Evolutionary conservation across 2,888 invertebrate species (phyloP).

Genomic region (Calephelis perditalis): DNA sequence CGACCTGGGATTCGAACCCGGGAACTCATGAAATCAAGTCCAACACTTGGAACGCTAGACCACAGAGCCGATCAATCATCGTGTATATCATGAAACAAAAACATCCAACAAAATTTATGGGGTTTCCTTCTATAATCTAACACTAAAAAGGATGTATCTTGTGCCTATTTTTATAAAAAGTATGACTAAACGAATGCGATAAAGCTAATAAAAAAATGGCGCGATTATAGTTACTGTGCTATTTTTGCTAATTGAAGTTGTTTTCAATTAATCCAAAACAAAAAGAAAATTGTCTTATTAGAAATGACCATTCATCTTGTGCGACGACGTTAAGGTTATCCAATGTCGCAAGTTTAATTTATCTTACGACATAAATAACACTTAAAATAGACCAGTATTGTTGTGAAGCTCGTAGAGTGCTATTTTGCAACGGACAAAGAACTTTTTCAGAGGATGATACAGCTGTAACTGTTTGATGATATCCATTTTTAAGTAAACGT

Average conservation of each 20-base stretch:
- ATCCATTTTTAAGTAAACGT: conserved; percentile 2
- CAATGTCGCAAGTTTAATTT: conserved; percentile 14
- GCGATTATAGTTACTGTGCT: no score
- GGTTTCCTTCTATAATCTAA: no score
- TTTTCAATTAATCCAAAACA: neutral
- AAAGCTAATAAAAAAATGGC: no score
- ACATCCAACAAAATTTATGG: no score
- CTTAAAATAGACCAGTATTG: conserved; percentile 8
- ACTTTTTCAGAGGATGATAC: neutral
- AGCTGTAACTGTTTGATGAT: neutral
- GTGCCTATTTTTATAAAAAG: no score
- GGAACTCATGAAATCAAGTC: no score
- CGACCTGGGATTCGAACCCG: no score
- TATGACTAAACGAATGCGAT: no score
- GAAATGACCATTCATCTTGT: conserved; percentile 10
- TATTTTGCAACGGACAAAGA: conserved; percentile 2
- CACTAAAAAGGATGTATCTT: no score
- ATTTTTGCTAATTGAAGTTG: neutral
- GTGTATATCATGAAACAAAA: no score
- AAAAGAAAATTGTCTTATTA: conserved; percentile 7
- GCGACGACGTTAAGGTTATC: conserved; percentile 13
- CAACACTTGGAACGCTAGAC: no score
- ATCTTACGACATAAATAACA: conserved; percentile 7
- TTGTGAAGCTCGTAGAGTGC: conserved; percentile 1
- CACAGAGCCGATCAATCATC: no score